These are phyloP conservation scores for Acanthosepion lycidas DNA, from an alignment of 2,888 invertebrate species.

Conservation along the genomic window DNA sequence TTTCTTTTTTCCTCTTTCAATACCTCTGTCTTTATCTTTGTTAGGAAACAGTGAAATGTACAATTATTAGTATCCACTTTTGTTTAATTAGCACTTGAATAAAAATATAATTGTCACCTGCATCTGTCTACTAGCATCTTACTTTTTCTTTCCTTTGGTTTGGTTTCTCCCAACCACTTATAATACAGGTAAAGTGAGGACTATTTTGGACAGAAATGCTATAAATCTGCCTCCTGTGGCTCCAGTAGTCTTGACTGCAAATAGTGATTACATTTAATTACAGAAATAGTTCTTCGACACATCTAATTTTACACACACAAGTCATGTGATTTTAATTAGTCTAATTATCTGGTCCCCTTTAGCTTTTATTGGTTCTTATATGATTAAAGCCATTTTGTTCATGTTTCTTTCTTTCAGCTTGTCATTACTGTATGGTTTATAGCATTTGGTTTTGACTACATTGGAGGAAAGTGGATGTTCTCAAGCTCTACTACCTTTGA, in stretches of 20 bases:
- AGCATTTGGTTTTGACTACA: too few relatives aligned
- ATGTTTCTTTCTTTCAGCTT: background rate
- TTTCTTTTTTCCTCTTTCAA: too few relatives aligned
- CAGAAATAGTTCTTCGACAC: background rate
- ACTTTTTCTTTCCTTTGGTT: background rate
- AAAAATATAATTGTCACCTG: conserved; percentile 8
- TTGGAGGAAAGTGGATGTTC: too few relatives aligned
- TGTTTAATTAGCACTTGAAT: background rate
- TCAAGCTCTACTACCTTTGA: too few relatives aligned
- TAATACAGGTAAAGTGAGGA: background rate
- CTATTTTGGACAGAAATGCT: background rate
- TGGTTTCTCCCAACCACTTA: background rate
- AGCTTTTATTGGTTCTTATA: background rate
- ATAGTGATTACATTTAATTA: conserved; percentile 33
- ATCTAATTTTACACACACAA: conserved; percentile 10
- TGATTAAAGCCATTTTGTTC: conserved; percentile 1
- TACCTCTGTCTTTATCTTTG: background rate
- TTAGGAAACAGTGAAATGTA: background rate
- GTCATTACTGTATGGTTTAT: too few relatives aligned
- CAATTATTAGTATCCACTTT: background rate
- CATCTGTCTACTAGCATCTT: background rate
- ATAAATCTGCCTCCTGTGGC: background rate
- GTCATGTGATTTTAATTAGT: conserved; percentile 33
- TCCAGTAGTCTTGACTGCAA: conserved; percentile 33
- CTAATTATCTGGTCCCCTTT: conserved; percentile 1